A percentile compares a stretch with the other conserved stretches of the same genome.
Conservation (phyloP, 2,888 invertebrate species). For the Mythimna vitellina region DNA sequence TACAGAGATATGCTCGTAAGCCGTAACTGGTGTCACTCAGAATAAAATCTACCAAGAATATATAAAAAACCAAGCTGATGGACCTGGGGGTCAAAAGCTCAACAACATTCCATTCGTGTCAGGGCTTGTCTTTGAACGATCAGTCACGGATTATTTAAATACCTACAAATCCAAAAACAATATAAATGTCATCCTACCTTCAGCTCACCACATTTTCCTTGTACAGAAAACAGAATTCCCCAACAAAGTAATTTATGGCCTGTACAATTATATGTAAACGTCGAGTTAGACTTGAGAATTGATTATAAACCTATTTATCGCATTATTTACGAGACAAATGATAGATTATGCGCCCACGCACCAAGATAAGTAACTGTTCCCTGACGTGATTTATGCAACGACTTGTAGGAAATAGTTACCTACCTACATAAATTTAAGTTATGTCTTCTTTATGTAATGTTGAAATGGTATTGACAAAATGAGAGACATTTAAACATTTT, state of each 20-base stretch:
- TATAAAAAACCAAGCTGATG: not conserved
- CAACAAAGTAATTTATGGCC: slow-evolving; percentile 56
- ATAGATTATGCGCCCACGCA: slow-evolving; percentile 62
- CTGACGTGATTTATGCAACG: slow-evolving; percentile 43
- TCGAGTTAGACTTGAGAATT: slow-evolving; percentile 46
- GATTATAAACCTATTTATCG: slow-evolving; percentile 58
- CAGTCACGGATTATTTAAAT: slow-evolving; percentile 7
- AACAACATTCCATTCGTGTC: not conserved
- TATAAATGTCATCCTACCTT: slow-evolving; percentile 24
- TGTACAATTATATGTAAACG: slow-evolving; percentile 52
- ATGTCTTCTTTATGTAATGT: slow-evolving; percentile 16
- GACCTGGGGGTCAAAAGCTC: not conserved
- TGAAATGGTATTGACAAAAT: slow-evolving; percentile 1
- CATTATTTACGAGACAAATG: slow-evolving; percentile 61
- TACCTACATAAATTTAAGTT: slow-evolving; percentile 19
- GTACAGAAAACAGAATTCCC: slow-evolving; percentile 42
- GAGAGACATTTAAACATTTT: not conserved
- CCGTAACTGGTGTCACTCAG: not conserved
- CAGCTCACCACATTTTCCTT: slow-evolving; percentile 37
- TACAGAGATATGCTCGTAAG: not conserved
- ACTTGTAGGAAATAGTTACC: slow-evolving; percentile 27
- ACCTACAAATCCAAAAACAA: slow-evolving; percentile 19
- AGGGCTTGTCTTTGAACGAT: not conserved
- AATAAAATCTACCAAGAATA: not conserved
- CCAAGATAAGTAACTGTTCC: slow-evolving; percentile 37